A percentile compares a stretch with the other conserved stretches of the same genome.
Conservation (phyloP, 1,140 invertebrate species). For the Eufriesea mexicana region DNA sequence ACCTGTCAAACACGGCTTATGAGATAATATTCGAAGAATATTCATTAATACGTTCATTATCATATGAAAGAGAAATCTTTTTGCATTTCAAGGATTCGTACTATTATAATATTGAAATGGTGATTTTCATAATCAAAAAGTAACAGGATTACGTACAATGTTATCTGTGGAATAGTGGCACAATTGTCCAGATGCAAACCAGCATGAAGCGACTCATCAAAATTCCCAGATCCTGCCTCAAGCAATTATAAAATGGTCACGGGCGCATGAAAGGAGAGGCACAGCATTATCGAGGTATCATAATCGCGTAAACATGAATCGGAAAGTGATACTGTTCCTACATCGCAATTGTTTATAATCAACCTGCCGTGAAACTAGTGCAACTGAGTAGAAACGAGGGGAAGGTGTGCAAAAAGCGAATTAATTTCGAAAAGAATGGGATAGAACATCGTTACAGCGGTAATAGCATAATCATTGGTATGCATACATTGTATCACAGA, state of each 20-base stretch:
- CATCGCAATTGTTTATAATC: constrained; percentile 17
- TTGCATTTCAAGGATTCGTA: neutral
- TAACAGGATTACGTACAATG: neutral
- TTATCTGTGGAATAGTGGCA: neutral
- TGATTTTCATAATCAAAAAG: no score
- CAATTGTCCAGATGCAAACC: neutral
- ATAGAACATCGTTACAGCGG: neutral
- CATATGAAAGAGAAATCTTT: neutral
- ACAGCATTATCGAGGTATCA: neutral
- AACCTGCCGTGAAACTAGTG: neutral
- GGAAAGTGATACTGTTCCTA: constrained; percentile 9
- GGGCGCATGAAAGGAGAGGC: neutral
- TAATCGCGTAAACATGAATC: constrained; percentile 3
- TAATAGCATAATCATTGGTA: neutral
- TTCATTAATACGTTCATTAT: no score
- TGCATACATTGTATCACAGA: no score
- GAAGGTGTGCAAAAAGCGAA: neutral
- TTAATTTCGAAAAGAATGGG: neutral
- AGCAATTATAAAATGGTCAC: neutral
- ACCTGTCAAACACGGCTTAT: no score
- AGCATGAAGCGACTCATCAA: neutral
- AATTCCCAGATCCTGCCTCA: neutral
- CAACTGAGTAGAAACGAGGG: neutral
- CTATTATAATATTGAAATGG: neutral
- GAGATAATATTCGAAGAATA: no score